phyloP scores from a whole-genome alignment of 2,888 invertebrate genomes.

The Zootermopsis nevadensis region DNA sequence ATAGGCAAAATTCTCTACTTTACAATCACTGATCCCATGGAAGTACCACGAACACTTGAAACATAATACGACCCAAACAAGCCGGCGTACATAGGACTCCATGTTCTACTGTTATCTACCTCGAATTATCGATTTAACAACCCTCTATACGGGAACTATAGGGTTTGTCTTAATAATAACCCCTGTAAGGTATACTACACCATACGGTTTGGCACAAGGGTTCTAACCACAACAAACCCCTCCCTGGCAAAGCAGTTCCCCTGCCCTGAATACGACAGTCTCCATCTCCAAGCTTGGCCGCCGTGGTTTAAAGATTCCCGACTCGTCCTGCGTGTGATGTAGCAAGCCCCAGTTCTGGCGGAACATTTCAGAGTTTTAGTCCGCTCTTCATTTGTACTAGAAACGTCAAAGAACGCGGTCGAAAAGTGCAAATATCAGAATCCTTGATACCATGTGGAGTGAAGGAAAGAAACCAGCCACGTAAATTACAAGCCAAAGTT shows the following conservation, averaged over 20 bases:
- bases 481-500: no score
- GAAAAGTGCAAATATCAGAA: no score
- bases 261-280: neutral
- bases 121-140: neutral
- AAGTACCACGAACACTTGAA: neutral
- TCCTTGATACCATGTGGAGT: no score
- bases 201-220: neutral
- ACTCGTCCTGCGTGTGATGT: no score
- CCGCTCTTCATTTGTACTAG: no score
- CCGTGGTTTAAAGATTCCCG: no score
- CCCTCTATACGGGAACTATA: neutral
- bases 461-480: no score
- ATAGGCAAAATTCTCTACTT: neutral
- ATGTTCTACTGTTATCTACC: neutral
- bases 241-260: neutral
- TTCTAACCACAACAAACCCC: neutral
- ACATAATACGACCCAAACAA: neutral
- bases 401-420: no score
- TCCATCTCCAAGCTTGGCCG: no score
- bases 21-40: neutral
- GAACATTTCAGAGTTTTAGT: no score
- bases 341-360: no score
- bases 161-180: slow-evolving; percentile 7
- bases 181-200: slow-evolving; percentile 6
- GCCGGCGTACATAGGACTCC: neutral